Base-by-base conservation (phyloP, 2,797 vertebrate species). In the Neoniphon sammara region DNA sequence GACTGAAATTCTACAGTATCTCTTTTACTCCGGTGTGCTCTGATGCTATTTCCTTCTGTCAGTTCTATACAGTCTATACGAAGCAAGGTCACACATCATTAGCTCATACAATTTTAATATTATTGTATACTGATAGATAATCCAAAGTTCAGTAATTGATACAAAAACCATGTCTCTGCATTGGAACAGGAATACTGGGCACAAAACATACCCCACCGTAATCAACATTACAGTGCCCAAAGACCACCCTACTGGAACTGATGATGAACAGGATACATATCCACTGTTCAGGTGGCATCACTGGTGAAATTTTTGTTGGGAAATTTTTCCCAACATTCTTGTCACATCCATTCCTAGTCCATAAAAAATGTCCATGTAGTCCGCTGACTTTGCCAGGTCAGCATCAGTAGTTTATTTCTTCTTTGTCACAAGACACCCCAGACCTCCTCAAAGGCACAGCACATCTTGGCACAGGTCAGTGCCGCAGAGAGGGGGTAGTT, bases 401-500 rank as follows among this genome's bases (percentile, higher is more conserved):
- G 23, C 30, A 75, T 52, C 61, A 65, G 47, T 11, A 81, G 74
- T 67, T 65, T 47, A 68, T 15, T 49, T 49, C 56, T 15, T 12
- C 68, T 69, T 53, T 2, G 66, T 95, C 91, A 99, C 61, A 96
- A 66, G 5, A 99, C 85, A 2, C 96, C 96, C 98, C 98, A 98
- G 0, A 93, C 96, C 82, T 98, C 97, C 86, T 99, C 98, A 83
- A 98, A 99, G 11, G 97, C 97, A 5, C 96, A 97, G 81, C 97
- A 98, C 46, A 99, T 94, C 90, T 99, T 99, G 58, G 97, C 94
- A 90, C 97, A 99, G 0, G 97, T 97, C 49, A 99, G 92, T 34
- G 98, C 98, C 0, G 95, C 98, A 84, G 98, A 99, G 2, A 99
- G 95, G 0, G 98, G 98, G 66, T 99, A 99, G 90, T 97, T 98